A percentile compares a stretch with the other conserved stretches of the same genome.
These are phyloP conservation scores for Cavia aperea DNA, from an alignment of 2,113 vertebrate genomes.

Conservation along the genomic window DNA sequence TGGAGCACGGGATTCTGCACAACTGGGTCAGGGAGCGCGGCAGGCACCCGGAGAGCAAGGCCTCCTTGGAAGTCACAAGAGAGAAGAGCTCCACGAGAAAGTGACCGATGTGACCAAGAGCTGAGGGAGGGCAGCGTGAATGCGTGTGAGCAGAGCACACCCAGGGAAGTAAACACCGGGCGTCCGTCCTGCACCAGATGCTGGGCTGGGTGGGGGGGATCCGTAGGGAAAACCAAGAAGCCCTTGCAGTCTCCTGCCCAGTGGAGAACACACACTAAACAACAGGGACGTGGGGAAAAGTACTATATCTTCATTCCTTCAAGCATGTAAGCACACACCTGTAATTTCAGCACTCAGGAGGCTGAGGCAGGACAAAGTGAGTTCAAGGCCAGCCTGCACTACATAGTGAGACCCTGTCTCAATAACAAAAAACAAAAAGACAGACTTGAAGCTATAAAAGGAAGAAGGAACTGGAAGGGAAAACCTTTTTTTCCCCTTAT, in stretches of 20 bases:
- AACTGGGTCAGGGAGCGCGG: not conserved
- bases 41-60: not conserved
- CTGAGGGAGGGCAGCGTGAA: not conserved
- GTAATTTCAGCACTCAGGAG: not conserved
- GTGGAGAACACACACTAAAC: not conserved
- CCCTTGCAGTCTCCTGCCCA: not conserved
- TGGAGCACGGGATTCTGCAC: not conserved
- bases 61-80: not conserved
- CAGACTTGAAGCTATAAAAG: not conserved
- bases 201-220: not conserved
- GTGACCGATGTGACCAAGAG: not conserved
- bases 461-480: not conserved
- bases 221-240: not conserved
- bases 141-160: not conserved
- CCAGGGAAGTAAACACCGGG: not conserved
- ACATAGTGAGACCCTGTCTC: not conserved
- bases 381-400: not conserved
- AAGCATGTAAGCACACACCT: not conserved
- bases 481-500: slow-evolving; percentile 4
- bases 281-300: not conserved
- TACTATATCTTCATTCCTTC: not conserved
- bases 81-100: not conserved
- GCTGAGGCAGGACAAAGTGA: not conserved
- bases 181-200: not conserved
- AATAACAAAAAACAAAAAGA: not conserved